Evolutionary conservation across 2,888 invertebrate genomes (phyloP).

Genomic region (Apoda limacodes): DNA sequence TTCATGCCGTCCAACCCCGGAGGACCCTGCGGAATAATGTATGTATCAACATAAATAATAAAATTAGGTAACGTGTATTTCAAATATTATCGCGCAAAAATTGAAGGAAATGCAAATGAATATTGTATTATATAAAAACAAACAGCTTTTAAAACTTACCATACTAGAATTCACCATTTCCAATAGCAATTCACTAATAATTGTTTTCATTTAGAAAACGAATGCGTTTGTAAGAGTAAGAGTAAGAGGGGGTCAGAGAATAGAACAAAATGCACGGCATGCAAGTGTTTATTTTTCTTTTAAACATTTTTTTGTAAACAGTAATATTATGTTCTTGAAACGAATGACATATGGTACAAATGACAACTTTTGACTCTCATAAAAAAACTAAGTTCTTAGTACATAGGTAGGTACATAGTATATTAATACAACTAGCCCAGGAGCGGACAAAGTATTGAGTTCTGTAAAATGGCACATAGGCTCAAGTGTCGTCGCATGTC

Average conservation of each 20-base stretch:
- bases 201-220: too few relatives aligned
- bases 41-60: conserved; percentile 25
- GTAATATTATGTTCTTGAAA: conserved; percentile 43
- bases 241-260: too few relatives aligned
- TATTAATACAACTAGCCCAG: too few relatives aligned
- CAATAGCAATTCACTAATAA: too few relatives aligned
- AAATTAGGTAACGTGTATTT: conserved; percentile 7
- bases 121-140: too few relatives aligned
- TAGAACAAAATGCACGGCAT: conserved; percentile 65
- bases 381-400: conserved; percentile 61
- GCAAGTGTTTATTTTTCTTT: conserved; percentile 60
- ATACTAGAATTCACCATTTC: too few relatives aligned
- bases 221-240: too few relatives aligned
- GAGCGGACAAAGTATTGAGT: too few relatives aligned
- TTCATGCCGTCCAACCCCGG: conserved; percentile 96
- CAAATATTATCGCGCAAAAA: conserved; percentile 2
- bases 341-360: conserved; percentile 59
- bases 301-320: conserved; percentile 67
- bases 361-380: conserved; percentile 57
- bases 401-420: conserved; percentile 33
- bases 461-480: too few relatives aligned
- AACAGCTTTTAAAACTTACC: too few relatives aligned
- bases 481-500: too few relatives aligned
- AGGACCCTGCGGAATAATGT: conserved; percentile 83
- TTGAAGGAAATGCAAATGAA: too few relatives aligned